Conservation (phyloP, 1,140 invertebrate genomes). For the Latrodectus geometricus region DNA sequence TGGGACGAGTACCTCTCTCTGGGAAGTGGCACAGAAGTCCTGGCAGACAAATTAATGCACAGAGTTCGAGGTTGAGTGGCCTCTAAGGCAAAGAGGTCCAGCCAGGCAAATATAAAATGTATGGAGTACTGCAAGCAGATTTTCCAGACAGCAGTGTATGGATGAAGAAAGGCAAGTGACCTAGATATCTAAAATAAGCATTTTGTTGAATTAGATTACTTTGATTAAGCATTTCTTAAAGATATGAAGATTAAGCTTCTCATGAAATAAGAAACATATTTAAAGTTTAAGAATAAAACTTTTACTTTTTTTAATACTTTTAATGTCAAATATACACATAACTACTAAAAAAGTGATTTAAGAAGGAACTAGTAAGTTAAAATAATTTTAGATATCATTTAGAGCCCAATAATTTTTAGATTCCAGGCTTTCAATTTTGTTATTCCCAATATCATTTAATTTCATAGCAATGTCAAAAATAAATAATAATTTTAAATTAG, state of each 20-base stretch:
- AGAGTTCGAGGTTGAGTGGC: conserved; percentile 52
- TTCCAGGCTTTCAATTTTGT: too few relatives aligned
- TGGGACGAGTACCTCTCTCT: conserved; percentile 31
- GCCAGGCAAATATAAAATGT: conserved; percentile 58
- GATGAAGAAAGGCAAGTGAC: conserved; percentile 59
- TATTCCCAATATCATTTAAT: too few relatives aligned
- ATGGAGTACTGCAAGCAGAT: conserved; percentile 61
- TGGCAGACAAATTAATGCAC: conserved; percentile 52
- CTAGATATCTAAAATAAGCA: conserved; percentile 25
- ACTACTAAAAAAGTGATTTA: too few relatives aligned
- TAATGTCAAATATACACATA: too few relatives aligned
- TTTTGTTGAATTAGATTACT: background rate
- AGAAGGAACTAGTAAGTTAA: too few relatives aligned
- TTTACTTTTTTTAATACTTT: too few relatives aligned
- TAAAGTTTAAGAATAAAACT: too few relatives aligned
- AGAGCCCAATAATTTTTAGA: too few relatives aligned
- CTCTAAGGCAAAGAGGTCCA: conserved; percentile 57
- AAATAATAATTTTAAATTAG: too few relatives aligned
- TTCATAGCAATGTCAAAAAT: too few relatives aligned
- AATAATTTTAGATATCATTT: too few relatives aligned
- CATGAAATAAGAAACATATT: too few relatives aligned
- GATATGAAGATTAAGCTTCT: background rate
- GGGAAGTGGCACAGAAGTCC: conserved; percentile 32
- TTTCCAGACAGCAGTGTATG: conserved; percentile 57
- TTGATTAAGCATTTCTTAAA: background rate